Evolutionary conservation across 2,888 invertebrate species (phyloP).

Genomic region (Melipona bicolor): DNA sequence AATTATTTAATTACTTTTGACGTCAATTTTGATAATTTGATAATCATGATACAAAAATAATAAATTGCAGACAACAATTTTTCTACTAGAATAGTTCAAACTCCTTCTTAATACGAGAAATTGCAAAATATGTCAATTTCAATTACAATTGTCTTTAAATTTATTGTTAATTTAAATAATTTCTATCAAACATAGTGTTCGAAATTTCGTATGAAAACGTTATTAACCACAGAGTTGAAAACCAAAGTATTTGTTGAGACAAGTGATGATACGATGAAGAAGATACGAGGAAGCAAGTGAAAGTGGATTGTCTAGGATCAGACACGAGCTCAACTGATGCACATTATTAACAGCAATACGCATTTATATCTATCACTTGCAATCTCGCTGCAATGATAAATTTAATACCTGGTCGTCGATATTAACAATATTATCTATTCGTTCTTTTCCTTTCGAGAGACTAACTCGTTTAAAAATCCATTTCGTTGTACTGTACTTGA

Average conservation of each 20-base stretch:
- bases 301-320: constrained; percentile 12
- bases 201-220: not conserved
- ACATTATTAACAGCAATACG: not conserved
- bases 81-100: not conserved
- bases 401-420: not conserved
- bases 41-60: not conserved
- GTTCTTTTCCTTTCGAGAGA: not conserved
- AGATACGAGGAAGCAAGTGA: constrained; percentile 7
- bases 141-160: not conserved
- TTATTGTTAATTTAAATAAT: not conserved
- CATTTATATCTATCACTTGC: not conserved
- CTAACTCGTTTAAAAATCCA: not conserved
- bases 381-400: not conserved
- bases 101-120: not conserved
- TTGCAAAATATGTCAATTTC: not conserved
- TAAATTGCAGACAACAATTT: not conserved
- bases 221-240: not conserved
- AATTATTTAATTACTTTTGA: constrained; percentile 15
- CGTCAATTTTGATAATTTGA: not conserved
- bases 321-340: not conserved
- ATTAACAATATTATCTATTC: not conserved
- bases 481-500: not conserved
- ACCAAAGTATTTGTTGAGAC: not conserved
- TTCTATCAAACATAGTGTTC: not conserved
- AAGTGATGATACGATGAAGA: not conserved